Evolutionary conservation across 2,797 vertebrate genomes (phyloP), one percentile per base, ranked within the genome.

Genomic region (Eleutherodactylus coqui): DNA sequence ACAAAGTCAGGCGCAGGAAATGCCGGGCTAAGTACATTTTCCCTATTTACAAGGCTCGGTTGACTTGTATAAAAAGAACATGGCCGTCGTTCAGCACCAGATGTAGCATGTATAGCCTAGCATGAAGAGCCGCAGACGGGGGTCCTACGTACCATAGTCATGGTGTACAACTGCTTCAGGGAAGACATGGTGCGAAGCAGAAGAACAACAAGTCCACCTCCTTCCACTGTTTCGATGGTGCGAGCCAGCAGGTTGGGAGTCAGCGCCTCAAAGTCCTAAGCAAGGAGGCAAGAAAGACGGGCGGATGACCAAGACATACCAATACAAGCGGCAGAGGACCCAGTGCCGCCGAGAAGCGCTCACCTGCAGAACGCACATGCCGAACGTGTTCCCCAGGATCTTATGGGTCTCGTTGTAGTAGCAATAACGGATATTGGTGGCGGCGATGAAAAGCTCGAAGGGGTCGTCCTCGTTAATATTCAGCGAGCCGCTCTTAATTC

Each of bases 341-440:
- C 5, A 29, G 34, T 0, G 67, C 29, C 4, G 32, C 10, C 2
- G 19, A n/a, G 19, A 8, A 3, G 0, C 21, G 7, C 92, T 89
- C 82, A 98, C 98, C 97, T 99, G 98, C 6, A 99, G 90, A 62
- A 99, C 94, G 45, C 98, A 99, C 98, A 99, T 99, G 89, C 98
- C 98, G 0, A 93, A 99, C 0, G 98, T 99, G 92, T 98, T 99
- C 36, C 98, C 98, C 45, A 99, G 94, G 89, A 99, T 98, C 92
- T 99, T 99, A 82, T 99, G 98, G 0, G 98, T 99, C 89, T 99
- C 98, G 0, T 96, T 99, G 94, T 99, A 99, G 92, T 99, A 99
- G 91, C 98, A 99, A 90, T 99, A 99, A 47, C 98, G 97, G 89
- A 99, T 99, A 93, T 97, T 99, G 16, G 98, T 99, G 1, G 98